Evolutionary conservation across 64 coral and sea anemone species (phyloP).

Genomic region (Montipora cactus): DNA sequence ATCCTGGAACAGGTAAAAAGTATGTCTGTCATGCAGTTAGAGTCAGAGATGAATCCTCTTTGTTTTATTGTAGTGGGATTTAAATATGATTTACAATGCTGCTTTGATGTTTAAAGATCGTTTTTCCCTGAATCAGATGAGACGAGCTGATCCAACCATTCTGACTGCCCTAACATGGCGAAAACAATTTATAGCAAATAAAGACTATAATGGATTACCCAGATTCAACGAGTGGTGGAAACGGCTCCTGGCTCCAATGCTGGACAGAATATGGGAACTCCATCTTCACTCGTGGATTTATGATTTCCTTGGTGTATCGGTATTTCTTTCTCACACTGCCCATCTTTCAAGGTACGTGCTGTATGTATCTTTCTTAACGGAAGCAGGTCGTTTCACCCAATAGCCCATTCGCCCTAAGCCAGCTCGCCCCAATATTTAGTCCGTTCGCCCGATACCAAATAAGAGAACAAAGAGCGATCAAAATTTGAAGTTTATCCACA

Average conservation of each 20-base stretch:
- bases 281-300: constrained; percentile 91
- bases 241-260: constrained; percentile 55
- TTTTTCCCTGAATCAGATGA: constrained; percentile 51
- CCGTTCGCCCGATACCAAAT: too few relatives aligned
- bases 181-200: constrained; percentile 60
- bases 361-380: not conserved
- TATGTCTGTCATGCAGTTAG: too few relatives aligned
- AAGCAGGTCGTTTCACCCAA: too few relatives aligned
- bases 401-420: too few relatives aligned
- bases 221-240: constrained; percentile 82
- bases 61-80: too few relatives aligned
- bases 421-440: too few relatives aligned
- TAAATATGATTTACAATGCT: too few relatives aligned
- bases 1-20: too few relatives aligned
- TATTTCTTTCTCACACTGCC: constrained; percentile 79
- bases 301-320: constrained; percentile 83
- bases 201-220: constrained; percentile 38
- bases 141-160: constrained; percentile 84
- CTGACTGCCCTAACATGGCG: constrained; percentile 89
- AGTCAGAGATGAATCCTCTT: too few relatives aligned
- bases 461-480: too few relatives aligned
- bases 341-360: constrained; percentile 72
- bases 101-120: not conserved
- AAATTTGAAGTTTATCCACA: too few relatives aligned
- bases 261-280: constrained; percentile 93